Conservation (phyloP, 2,888 invertebrate genomes). For the Hemaris fuciformis region DNA sequence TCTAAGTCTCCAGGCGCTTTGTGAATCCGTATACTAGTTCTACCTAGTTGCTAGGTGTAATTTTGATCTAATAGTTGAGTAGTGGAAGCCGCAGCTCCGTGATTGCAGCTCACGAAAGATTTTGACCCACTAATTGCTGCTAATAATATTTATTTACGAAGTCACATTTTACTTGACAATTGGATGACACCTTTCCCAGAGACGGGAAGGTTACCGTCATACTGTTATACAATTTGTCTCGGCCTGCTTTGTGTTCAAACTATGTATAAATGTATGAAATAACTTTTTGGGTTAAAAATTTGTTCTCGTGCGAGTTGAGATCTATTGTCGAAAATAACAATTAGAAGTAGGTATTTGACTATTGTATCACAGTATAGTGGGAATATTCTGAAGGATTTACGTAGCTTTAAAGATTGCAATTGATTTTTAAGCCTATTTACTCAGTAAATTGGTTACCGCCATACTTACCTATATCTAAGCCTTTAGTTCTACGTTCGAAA, state of each 20-base stretch:
- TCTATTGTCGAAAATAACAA: conserved; percentile 8
- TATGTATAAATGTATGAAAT: neutral
- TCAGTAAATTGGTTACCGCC: too few relatives aligned
- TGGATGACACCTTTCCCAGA: conserved; percentile 33
- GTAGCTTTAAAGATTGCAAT: neutral
- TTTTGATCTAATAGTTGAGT: neutral
- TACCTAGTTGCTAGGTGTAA: neutral
- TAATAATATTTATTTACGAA: conserved; percentile 9
- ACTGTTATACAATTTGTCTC: neutral
- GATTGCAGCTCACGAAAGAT: conserved; percentile 32
- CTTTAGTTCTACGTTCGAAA: too few relatives aligned
- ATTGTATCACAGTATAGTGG: neutral
- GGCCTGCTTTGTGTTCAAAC: neutral
- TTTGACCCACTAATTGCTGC: neutral
- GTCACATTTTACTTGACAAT: neutral
- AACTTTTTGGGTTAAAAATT: neutral
- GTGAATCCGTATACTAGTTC: neutral
- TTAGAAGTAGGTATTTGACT: conserved; percentile 17
- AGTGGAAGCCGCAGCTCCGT: conserved; percentile 6
- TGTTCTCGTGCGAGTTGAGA: neutral
- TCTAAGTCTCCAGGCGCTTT: neutral
- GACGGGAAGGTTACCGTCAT: conserved; percentile 22
- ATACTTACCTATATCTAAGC: too few relatives aligned
- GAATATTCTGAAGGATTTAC: neutral
- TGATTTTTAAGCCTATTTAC: too few relatives aligned